Evolutionary conservation across 2,888 invertebrate genomes (phyloP).

Genomic region (Cantharis rufa): DNA sequence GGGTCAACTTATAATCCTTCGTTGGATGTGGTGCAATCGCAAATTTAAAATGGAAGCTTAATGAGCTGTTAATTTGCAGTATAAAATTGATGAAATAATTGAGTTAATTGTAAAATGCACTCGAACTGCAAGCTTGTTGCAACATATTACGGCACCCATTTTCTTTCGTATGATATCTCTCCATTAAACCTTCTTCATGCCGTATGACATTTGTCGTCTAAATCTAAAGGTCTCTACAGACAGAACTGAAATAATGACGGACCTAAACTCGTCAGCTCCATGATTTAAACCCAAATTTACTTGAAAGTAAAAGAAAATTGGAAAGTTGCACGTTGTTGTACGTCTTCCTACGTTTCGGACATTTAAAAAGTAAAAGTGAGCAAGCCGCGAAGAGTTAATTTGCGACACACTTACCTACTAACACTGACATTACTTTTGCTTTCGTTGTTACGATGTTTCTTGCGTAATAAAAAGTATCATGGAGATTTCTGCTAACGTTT

Average conservation of each 20-base stretch:
- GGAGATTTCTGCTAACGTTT: conserved; percentile 8
- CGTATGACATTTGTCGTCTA: background rate
- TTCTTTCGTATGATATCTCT: background rate
- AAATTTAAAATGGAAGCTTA: background rate
- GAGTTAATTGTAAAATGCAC: background rate
- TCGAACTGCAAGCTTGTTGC: background rate
- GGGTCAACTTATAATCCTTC: background rate
- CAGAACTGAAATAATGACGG: no score
- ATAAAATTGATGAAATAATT: background rate
- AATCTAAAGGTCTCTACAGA: background rate
- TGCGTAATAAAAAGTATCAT: conserved; percentile 11
- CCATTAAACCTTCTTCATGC: background rate
- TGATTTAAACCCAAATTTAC: no score
- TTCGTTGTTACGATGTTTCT: conserved; percentile 14
- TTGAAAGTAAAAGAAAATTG: background rate
- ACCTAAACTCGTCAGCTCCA: no score
- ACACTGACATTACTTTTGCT: conserved; percentile 22
- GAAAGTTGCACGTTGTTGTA: background rate
- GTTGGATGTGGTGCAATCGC: background rate
- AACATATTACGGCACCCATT: background rate
- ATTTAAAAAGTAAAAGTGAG: background rate
- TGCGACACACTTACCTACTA: conserved; percentile 17
- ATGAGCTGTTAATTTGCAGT: background rate
- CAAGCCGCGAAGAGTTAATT: background rate
- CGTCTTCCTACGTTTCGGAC: background rate